phyloP scores from a whole-genome alignment of 2,113 vertebrate genomes.

The Rafetus swinhoei region DNA sequence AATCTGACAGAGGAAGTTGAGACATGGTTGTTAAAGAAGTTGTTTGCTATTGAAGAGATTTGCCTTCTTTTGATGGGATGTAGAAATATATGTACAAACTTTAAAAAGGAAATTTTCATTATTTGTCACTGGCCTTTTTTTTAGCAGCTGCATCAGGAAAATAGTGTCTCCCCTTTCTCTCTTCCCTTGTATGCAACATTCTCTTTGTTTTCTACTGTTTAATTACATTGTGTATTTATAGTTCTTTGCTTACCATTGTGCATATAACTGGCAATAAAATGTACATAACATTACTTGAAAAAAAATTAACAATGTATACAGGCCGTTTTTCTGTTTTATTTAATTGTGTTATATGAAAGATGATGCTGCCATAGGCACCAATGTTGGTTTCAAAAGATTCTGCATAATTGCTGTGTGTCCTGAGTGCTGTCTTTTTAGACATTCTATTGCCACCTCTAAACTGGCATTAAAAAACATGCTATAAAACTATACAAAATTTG shows the following conservation, averaged over 20 bases:
- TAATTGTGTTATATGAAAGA: slow-evolving; percentile 43
- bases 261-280: slow-evolving; percentile 94
- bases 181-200: slow-evolving; percentile 82
- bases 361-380: slow-evolving; percentile 5
- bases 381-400: slow-evolving; percentile 4
- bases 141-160: slow-evolving; percentile 72
- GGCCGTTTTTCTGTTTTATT: slow-evolving; percentile 69
- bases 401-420: slow-evolving; percentile 15
- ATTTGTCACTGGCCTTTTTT: slow-evolving; percentile 70
- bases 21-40: slow-evolving; percentile 72
- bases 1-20: slow-evolving; percentile 71
- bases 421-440: slow-evolving; percentile 1
- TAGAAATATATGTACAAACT: slow-evolving; percentile 91
- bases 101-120: slow-evolving; percentile 74
- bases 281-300: slow-evolving; percentile 91
- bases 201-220: slow-evolving; percentile 88
- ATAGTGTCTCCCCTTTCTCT: slow-evolving; percentile 73
- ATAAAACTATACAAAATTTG: background rate
- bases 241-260: slow-evolving; percentile 94
- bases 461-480: slow-evolving; percentile 26
- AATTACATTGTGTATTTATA: slow-evolving; percentile 94
- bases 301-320: slow-evolving; percentile 66
- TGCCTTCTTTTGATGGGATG: slow-evolving; percentile 78
- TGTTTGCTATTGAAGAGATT: slow-evolving; percentile 77
- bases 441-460: background rate